These are phyloP conservation scores for Trachelus troglodyta DNA, from an alignment of 2,888 invertebrate genomes.

Conservation along the genomic window DNA sequence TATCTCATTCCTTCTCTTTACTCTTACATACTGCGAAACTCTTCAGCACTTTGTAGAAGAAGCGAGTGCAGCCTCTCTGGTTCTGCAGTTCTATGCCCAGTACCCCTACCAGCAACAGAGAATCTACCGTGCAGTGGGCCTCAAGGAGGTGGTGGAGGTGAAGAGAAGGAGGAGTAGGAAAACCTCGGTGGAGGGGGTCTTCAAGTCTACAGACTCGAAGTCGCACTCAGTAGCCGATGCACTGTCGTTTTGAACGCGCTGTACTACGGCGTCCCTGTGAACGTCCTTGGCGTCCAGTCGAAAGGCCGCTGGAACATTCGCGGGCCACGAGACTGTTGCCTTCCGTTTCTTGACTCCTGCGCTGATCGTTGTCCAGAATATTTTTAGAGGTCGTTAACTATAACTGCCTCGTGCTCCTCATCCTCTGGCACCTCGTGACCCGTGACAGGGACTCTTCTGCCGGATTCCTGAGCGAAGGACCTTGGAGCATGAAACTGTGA, in stretches of 20 bases:
- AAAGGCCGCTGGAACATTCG: not conserved
- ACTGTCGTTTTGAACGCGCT: constrained; percentile 23
- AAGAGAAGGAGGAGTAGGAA: not conserved
- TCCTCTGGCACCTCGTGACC: not conserved
- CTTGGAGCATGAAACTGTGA: not conserved
- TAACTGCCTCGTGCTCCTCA: not conserved
- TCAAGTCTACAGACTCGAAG: not conserved
- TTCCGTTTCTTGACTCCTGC: not conserved
- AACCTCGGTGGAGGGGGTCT: not conserved
- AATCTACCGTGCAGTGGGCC: not conserved
- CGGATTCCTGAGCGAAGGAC: not conserved
- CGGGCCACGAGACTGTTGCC: not conserved
- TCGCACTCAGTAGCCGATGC: constrained; percentile 37
- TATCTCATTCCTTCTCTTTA: not conserved
- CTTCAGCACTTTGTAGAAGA: not conserved
- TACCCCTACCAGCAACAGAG: not conserved
- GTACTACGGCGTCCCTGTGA: not conserved
- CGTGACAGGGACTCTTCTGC: not conserved
- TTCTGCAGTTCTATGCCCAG: constrained; percentile 4
- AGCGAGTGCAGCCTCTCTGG: constrained; percentile 4
- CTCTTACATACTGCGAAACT: not conserved
- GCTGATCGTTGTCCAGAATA: not conserved
- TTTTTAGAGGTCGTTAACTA: not conserved
- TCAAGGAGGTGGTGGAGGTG: not conserved
- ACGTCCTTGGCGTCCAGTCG: not conserved